A percentile compares a stretch with the other conserved stretches of the same genome.
Conservation (phyloP, 2,888 invertebrate genomes). For the Anticlea derivata region DNA sequence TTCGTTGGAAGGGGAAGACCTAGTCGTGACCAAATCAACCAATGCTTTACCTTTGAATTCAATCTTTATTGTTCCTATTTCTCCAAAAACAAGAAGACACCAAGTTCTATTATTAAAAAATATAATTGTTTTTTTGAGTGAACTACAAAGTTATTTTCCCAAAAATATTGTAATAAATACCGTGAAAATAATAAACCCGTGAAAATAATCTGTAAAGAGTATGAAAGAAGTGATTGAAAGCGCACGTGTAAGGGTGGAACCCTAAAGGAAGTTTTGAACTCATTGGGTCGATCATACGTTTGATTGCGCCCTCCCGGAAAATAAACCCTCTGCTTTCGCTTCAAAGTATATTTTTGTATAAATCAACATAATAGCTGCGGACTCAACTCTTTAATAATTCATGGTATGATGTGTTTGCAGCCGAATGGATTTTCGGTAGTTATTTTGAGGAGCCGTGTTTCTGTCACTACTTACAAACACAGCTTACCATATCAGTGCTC, state of each 20-base stretch:
- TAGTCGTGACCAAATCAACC: too few species aligned
- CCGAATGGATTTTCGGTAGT: slow-evolving; percentile 22
- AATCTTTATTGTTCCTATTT: too few species aligned
- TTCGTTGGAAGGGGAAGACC: too few species aligned
- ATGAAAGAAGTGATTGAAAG: slow-evolving; percentile 26
- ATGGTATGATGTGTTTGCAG: slow-evolving; percentile 29
- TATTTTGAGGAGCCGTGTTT: slow-evolving; percentile 10
- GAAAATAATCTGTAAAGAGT: not conserved
- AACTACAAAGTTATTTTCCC: too few species aligned
- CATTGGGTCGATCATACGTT: slow-evolving; percentile 32
- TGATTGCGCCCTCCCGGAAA: slow-evolving; percentile 14
- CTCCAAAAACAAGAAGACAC: too few species aligned
- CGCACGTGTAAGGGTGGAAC: slow-evolving; percentile 24
- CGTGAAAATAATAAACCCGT: too few species aligned
- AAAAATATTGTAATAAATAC: too few species aligned
- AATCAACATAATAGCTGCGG: slow-evolving; percentile 19
- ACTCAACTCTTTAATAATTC: slow-evolving; percentile 34
- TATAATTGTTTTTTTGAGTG: too few species aligned
- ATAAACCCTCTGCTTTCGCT: slow-evolving; percentile 12
- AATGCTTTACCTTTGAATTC: too few species aligned
- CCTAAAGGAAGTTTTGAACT: slow-evolving; percentile 26
- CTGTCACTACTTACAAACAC: not conserved
- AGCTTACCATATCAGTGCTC: too few species aligned
- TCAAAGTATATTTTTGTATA: slow-evolving; percentile 25
- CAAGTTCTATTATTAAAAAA: too few species aligned